A percentile compares a stretch with the other conserved stretches of the same genome.
These are phyloP conservation scores for Ptychoptera albimana DNA, from an alignment of 2,888 invertebrate genomes.

Conservation along the genomic window DNA sequence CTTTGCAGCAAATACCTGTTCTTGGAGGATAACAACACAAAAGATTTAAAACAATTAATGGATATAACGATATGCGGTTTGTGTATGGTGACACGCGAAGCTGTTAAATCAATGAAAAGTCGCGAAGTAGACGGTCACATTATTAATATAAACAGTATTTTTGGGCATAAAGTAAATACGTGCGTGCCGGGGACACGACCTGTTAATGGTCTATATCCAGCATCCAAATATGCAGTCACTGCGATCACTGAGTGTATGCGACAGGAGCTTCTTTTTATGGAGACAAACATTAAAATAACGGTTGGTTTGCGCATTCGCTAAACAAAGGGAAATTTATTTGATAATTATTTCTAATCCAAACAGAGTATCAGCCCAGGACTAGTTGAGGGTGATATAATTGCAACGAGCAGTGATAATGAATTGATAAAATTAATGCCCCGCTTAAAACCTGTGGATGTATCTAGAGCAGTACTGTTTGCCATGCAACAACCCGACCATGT, in stretches of 20 bases:
- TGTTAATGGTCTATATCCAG: constrained; percentile 18
- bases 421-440: constrained; percentile 16
- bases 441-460: constrained; percentile 16
- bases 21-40: constrained; percentile 19
- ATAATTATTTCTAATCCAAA: neutral
- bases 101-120: constrained; percentile 33
- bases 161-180: constrained; percentile 17
- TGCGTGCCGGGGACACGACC: constrained; percentile 18
- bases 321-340: neutral
- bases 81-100: constrained; percentile 34
- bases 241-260: constrained; percentile 24
- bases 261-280: constrained; percentile 20
- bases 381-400: constrained; percentile 16
- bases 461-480: constrained; percentile 16
- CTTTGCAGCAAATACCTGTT: constrained; percentile 14
- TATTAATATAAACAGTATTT: constrained; percentile 18
- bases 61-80: constrained; percentile 37
- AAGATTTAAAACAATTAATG: constrained; percentile 26
- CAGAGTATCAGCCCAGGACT: constrained; percentile 18
- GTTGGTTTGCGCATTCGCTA: constrained; percentile 12
- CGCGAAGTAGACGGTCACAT: constrained; percentile 30
- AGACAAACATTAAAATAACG: constrained; percentile 20
- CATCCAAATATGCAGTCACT: constrained; percentile 21
- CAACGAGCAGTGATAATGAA: constrained; percentile 14
- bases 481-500: constrained; percentile 18